Base-by-base conservation (phyloP, 2,888 invertebrate genomes). In the Andrena minutula region DNA sequence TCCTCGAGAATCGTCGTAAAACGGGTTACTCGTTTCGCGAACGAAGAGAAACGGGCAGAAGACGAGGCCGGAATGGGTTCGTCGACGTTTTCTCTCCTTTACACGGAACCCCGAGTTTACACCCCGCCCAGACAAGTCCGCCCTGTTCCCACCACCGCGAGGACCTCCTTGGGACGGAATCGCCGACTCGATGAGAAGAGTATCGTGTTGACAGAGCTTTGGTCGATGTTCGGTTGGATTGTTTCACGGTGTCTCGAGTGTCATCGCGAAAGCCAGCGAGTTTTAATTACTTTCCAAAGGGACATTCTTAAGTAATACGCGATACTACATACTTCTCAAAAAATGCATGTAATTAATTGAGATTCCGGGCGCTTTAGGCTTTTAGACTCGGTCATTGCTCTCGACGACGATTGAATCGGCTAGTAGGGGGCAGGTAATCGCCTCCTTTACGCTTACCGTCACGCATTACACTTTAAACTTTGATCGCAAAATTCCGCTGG, bases 11-110 rank as follows among this genome's bases (percentile, higher is more conserved):
- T 87, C 88, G 77, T 78, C 84, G 84, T 78, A 84, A 87, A 84
- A 84, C 86, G 79, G 82, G 87, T 87, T 87, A 87, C 82, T 82
- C 88, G 84, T 88, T 84, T 86, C 82, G 73, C 69, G 68, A 71
- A 41, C 28, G 75, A 72, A 51, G 64, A 51, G 69, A 61, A 64
- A 74, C 71, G 53, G 12, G 30, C 56, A 30, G 60, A 71, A 68
- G 71, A 66, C 69, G 79, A 79, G 65, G 69, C 71, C 61, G 70
- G 71, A 73, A 61, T 58, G 73, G 76, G 79, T 79, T 82, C 61
- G 75, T 68, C 77, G 87, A 75, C 66, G 71, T 82, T 85, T 87
- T 68, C 78, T 81, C 75, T 74, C 68, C 70, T 79, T 78, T 75
- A 63, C 84, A 69, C 68, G 82, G 77, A 75, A 86, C 85, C 74